phyloP scores from a whole-genome alignment of 2,888 invertebrate genomes.

The Drosophila infuscata region DNA sequence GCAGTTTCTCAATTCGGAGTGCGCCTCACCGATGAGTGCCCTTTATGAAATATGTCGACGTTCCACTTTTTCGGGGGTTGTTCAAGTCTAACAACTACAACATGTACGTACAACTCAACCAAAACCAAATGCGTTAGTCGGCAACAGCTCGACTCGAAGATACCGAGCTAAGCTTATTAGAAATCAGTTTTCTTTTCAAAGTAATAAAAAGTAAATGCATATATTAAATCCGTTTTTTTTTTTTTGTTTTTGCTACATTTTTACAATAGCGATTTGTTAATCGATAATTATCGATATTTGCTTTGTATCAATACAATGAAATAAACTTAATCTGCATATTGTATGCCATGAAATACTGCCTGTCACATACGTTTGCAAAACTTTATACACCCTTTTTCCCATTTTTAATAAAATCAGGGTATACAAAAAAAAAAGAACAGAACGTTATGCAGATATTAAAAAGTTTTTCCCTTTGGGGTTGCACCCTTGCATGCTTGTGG shows the following conservation, averaged over 20 bases:
- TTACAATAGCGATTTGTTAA: background rate
- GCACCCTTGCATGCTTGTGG: slow-evolving; percentile 48
- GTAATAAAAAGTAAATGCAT: background rate
- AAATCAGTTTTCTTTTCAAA: background rate
- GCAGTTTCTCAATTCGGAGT: slow-evolving; percentile 50
- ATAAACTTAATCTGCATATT: background rate
- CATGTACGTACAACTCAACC: background rate
- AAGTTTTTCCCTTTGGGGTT: slow-evolving; percentile 41
- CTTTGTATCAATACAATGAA: background rate
- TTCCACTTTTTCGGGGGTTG: slow-evolving; percentile 51
- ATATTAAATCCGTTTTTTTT: background rate
- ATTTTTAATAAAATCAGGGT: background rate
- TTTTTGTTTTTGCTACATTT: background rate
- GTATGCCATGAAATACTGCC: background rate
- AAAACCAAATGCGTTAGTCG: background rate
- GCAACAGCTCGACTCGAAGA: background rate
- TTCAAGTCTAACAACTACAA: slow-evolving; percentile 10
- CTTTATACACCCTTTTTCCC: background rate
- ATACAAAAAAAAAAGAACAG: slow-evolving; percentile 11
- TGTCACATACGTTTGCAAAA: background rate
- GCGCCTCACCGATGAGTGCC: slow-evolving; percentile 65
- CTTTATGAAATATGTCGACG: slow-evolving; percentile 51
- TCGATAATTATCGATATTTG: background rate
- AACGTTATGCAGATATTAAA: slow-evolving; percentile 41
- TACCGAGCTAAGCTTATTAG: background rate